phyloP scores from a whole-genome alignment of 2,888 invertebrate species.

The Agrotis ipsilon region DNA sequence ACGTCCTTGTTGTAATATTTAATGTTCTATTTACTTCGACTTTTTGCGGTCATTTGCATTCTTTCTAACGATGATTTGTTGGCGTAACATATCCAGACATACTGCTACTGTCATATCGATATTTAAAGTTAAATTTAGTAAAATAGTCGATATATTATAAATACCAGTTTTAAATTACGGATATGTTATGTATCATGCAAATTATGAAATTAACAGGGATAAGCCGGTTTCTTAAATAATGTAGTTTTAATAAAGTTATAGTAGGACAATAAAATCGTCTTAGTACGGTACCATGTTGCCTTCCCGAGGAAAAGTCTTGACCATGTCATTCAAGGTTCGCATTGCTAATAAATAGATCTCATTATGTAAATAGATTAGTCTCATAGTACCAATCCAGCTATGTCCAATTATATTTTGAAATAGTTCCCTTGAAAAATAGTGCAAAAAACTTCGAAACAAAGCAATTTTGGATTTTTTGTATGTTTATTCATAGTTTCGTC shows the following conservation, averaged over 20 bases:
- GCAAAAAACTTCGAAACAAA: background rate
- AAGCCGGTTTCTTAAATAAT: background rate
- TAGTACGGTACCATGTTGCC: slow-evolving; percentile 1
- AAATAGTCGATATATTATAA: slow-evolving; percentile 6
- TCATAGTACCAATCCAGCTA: slow-evolving; percentile 11
- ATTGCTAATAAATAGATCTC: slow-evolving; percentile 56
- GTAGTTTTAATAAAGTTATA: slow-evolving; percentile 17
- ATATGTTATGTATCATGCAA: slow-evolving; percentile 1
- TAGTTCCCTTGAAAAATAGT: slow-evolving; percentile 7
- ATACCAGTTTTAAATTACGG: slow-evolving; percentile 1
- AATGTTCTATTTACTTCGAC: background rate
- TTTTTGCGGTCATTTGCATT: slow-evolving; percentile 10
- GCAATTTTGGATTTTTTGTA: slow-evolving; percentile 17
- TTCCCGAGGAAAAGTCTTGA: slow-evolving; percentile 21
- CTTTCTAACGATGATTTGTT: background rate
- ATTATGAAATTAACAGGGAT: background rate
- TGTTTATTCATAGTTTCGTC: slow-evolving; percentile 13
- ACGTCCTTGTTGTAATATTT: background rate
- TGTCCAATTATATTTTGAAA: slow-evolving; percentile 26
- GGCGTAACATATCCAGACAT: background rate
- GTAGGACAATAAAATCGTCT: slow-evolving; percentile 10
- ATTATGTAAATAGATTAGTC: slow-evolving; percentile 44
- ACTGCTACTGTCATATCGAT: slow-evolving; percentile 1
- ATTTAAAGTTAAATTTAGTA: background rate
- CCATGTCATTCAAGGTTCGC: slow-evolving; percentile 32